phyloP scores from a whole-genome alignment of 1,140 invertebrate species.

The Daktulosphaira vitifoliae region DNA sequence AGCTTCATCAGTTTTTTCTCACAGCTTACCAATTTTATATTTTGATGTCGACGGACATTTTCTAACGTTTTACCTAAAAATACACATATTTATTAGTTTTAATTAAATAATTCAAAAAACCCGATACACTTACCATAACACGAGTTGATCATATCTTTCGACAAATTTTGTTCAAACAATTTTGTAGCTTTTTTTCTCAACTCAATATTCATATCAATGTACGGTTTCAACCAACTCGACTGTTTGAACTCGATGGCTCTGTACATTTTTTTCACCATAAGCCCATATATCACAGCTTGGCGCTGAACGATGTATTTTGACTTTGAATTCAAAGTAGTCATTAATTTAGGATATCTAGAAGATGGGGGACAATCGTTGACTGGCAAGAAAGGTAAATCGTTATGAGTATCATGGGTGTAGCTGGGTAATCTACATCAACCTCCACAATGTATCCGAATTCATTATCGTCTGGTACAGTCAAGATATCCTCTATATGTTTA shows the following conservation, averaged over 20 bases:
- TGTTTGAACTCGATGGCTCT: conserved; percentile 47
- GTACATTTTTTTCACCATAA: conserved; percentile 47
- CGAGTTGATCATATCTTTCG: conserved; percentile 45
- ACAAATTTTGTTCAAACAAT: conserved; percentile 46
- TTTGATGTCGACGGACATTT: background rate
- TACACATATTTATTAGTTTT: too few relatives aligned
- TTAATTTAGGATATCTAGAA: conserved; percentile 41
- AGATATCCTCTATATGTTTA: background rate
- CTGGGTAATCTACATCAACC: conserved; percentile 36
- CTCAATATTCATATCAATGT: conserved; percentile 45
- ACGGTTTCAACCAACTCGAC: conserved; percentile 30
- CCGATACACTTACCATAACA: too few relatives aligned
- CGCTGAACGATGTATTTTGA: conserved; percentile 48
- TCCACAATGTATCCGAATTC: conserved; percentile 40
- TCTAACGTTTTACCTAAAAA: background rate
- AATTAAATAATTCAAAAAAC: too few relatives aligned
- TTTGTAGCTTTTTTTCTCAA: conserved; percentile 42
- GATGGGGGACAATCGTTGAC: conserved; percentile 35
- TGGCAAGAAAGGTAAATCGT: conserved; percentile 44
- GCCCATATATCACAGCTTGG: conserved; percentile 44
- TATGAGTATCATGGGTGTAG: conserved; percentile 40
- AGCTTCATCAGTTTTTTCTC: background rate
- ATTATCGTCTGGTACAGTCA: background rate
- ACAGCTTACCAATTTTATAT: background rate
- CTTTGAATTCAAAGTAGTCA: conserved; percentile 40